A percentile compares a stretch with the other conserved stretches of the same genome.
These are phyloP conservation scores for Meandrusa payeni DNA, from an alignment of 2,888 invertebrate species.

Conservation along the genomic window DNA sequence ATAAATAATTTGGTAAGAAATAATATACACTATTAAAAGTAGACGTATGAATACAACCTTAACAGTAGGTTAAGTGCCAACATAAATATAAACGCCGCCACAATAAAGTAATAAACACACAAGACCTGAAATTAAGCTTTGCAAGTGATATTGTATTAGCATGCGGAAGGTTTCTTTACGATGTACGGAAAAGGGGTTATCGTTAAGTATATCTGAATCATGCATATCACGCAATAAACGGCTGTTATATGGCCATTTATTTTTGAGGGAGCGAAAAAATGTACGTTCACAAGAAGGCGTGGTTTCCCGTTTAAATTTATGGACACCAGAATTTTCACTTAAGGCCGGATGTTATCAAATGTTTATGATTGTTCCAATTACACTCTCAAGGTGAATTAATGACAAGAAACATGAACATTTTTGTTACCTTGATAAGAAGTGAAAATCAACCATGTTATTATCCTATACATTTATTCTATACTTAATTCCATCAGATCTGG, in stretches of 20 bases:
- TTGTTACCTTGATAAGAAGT: too few species aligned
- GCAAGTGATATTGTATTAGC: constrained; percentile 15
- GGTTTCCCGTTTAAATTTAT: constrained; percentile 6
- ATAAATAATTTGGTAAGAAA: too few species aligned
- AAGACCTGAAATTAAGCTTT: constrained; percentile 13
- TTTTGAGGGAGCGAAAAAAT: not conserved
- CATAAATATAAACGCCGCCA: constrained; percentile 4
- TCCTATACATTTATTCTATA: too few species aligned
- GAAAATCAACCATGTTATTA: too few species aligned
- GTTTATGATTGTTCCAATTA: constrained; percentile 2
- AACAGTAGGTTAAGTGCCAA: not conserved
- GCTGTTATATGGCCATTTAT: not conserved
- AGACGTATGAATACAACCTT: too few species aligned
- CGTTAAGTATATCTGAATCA: constrained; percentile 6
- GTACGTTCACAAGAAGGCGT: not conserved
- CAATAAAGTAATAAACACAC: constrained; percentile 13
- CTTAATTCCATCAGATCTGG: too few species aligned
- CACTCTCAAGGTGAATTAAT: too few species aligned
- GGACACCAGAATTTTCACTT: constrained; percentile 3
- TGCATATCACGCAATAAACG: constrained; percentile 10
- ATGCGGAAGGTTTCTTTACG: constrained; percentile 11
- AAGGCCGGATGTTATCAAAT: not conserved
- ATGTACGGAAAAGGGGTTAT: not conserved
- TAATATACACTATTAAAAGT: too few species aligned
- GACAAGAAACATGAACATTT: too few species aligned